Evolutionary conservation across 2,888 invertebrate species (phyloP).

Genomic region (Sabatieria punctata): DNA sequence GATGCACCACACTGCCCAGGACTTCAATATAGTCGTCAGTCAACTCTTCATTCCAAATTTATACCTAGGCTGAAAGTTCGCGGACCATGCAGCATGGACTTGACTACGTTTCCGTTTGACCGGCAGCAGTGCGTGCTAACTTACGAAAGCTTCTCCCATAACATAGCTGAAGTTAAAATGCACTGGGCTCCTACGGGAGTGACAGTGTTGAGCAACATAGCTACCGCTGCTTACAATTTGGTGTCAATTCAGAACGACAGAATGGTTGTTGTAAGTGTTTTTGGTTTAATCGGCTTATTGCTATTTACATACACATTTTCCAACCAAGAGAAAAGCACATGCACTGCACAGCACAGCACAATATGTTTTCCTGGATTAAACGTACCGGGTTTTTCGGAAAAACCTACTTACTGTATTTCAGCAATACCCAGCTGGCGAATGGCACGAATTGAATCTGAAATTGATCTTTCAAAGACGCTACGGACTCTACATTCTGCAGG

Average conservation of each 20-base stretch:
- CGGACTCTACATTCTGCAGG: constrained; percentile 4
- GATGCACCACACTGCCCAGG: too few relatives aligned
- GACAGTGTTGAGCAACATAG: too few relatives aligned
- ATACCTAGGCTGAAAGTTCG: neutral
- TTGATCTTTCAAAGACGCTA: neutral
- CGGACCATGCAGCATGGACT: constrained; percentile 10
- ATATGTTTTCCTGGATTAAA: too few relatives aligned
- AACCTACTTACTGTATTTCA: neutral
- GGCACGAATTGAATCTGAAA: constrained; percentile 1
- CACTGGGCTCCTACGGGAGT: neutral
- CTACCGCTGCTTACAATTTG: too few relatives aligned
- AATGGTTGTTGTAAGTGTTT: too few relatives aligned
- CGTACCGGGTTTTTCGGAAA: neutral
- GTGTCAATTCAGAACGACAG: too few relatives aligned
- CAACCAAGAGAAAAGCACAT: too few relatives aligned
- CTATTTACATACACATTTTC: too few relatives aligned
- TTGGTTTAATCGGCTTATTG: too few relatives aligned
- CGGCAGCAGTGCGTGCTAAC: constrained; percentile 5
- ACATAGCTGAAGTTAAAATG: constrained; percentile 8
- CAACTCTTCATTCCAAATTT: neutral
- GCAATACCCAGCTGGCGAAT: neutral
- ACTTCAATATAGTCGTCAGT: too few relatives aligned
- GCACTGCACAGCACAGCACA: neutral
- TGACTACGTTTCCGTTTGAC: constrained; percentile 10
- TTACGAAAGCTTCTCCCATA: constrained; percentile 11